Evolutionary conservation across 2,113 vertebrate species (phyloP).

Genomic region (Esox niger): DNA sequence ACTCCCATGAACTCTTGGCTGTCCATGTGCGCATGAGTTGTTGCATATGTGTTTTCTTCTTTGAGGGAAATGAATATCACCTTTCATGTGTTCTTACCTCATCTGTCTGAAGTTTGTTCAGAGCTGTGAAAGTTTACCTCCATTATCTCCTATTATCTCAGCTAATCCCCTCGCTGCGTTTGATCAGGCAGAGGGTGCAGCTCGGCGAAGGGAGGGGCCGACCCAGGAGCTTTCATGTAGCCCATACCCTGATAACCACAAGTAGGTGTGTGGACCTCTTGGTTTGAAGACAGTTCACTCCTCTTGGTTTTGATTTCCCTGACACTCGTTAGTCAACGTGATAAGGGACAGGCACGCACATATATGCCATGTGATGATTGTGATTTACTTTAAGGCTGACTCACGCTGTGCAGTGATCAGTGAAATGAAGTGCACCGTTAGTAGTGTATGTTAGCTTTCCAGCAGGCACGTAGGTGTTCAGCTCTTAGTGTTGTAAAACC

Average conservation of each 20-base stretch:
- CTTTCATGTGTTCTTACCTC: too few relatives aligned
- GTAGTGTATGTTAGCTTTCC: too few relatives aligned
- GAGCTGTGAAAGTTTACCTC: slow-evolving; percentile 17
- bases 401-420: neutral
- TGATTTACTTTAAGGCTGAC: neutral
- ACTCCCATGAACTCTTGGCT: neutral
- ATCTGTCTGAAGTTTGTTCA: neutral
- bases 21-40: neutral
- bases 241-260: neutral
- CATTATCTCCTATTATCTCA: neutral
- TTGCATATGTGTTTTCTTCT: slow-evolving; percentile 5
- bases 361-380: neutral
- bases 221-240: neutral
- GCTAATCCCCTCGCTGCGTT: neutral
- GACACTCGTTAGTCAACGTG: too few relatives aligned
- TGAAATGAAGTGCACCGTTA: neutral
- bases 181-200: neutral
- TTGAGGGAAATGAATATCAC: neutral
- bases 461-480: too few relatives aligned
- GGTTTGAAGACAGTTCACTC: neutral
- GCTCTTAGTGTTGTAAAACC: neutral
- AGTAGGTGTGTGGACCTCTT: neutral
- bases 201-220: neutral
- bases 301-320: too few relatives aligned
- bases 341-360: too few relatives aligned